phyloP scores from a whole-genome alignment of 1,140 invertebrate species.

The Drosophila repletoides region DNA sequence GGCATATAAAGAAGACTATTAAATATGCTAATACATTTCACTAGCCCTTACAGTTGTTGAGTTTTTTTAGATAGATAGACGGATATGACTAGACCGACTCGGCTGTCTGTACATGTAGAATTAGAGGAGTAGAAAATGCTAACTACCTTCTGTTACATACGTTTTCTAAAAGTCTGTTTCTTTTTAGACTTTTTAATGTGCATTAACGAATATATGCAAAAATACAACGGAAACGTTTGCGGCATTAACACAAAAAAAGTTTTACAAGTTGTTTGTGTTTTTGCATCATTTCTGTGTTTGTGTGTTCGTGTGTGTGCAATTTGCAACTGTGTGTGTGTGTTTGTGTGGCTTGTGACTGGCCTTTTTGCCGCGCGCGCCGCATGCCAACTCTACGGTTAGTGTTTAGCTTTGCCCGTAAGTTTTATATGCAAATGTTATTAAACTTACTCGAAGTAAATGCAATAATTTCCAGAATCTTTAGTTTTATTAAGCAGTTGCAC shows the following conservation, averaged over 20 bases:
- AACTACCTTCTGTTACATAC: too few species aligned
- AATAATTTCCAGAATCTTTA: conserved; percentile 16
- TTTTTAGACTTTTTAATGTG: too few species aligned
- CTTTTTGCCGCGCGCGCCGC: conserved; percentile 63
- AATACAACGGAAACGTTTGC: neutral
- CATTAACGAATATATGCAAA: too few species aligned
- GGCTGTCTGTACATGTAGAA: too few species aligned
- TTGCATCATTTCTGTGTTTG: conserved; percentile 38
- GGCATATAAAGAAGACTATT: too few species aligned
- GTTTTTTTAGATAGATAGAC: too few species aligned
- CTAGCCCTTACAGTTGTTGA: too few species aligned
- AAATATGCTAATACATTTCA: too few species aligned
- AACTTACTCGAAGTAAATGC: conserved; percentile 36
- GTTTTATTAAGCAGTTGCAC: conserved; percentile 19
- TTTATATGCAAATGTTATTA: too few species aligned
- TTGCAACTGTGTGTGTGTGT: conserved; percentile 13
- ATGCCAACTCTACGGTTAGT: neutral
- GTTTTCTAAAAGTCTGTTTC: too few species aligned
- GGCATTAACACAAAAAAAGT: neutral
- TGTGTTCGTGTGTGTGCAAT: neutral
- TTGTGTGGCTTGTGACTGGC: conserved; percentile 53
- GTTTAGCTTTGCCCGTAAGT: neutral
- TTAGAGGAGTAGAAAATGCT: too few species aligned
- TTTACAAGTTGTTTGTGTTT: conserved; percentile 61
- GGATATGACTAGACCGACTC: too few species aligned